Conservation (phyloP, 2,797 vertebrate species). For the Syngnathus rostellatus region DNA sequence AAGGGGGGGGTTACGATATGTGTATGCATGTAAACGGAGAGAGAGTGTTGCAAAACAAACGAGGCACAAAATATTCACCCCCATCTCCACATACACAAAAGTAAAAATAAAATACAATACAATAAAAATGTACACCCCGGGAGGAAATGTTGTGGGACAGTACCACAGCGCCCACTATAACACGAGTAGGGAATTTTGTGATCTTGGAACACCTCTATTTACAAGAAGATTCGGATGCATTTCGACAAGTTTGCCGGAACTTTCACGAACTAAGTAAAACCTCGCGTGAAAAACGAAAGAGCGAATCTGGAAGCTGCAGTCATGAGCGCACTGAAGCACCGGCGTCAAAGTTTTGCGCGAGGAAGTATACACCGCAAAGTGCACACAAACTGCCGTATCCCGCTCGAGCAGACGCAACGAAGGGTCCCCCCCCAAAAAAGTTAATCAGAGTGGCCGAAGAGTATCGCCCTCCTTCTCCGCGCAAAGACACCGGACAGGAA, state of each 20-base stretch:
- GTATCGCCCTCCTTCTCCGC: constrained; percentile 51
- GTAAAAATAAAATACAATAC: background rate
- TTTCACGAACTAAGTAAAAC: constrained; percentile 61
- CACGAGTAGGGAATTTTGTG: constrained; percentile 82
- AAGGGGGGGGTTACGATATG: constrained; percentile 12
- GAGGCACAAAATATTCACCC: background rate
- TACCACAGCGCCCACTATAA: constrained; percentile 97
- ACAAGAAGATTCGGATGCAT: constrained; percentile 70
- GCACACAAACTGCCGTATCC: background rate
- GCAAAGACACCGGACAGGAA: constrained; percentile 67
- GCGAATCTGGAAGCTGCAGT: background rate
- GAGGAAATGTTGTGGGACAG: constrained; percentile 38
- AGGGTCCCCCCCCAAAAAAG: constrained; percentile 25
- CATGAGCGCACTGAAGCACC: background rate
- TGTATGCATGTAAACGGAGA: constrained; percentile 26
- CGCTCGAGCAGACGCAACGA: background rate
- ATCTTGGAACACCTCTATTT: constrained; percentile 74
- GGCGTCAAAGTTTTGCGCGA: background rate
- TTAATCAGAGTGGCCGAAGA: constrained; percentile 50
- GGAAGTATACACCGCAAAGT: background rate
- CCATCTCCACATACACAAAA: background rate
- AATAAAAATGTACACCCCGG: constrained; percentile 23
- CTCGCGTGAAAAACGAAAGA: background rate
- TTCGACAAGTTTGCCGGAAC: constrained; percentile 81
- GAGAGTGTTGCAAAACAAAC: background rate